These are phyloP conservation scores for Strix uralensis DNA, from an alignment of 2,113 vertebrate species.

Conservation along the genomic window DNA sequence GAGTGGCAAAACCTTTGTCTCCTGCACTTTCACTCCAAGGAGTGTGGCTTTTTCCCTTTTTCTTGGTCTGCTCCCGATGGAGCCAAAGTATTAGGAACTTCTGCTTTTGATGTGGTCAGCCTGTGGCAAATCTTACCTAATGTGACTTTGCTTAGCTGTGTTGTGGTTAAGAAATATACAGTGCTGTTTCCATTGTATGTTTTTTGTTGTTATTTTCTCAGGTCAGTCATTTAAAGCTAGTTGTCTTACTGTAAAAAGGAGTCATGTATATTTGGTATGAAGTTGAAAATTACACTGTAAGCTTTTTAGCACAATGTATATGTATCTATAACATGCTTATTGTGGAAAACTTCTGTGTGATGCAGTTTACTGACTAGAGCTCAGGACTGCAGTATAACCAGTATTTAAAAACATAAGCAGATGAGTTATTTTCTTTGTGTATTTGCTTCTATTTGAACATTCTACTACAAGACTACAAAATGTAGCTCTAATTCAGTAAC, in stretches of 20 bases:
- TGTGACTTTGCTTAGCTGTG: neutral
- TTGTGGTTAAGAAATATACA: neutral
- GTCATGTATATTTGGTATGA: accelerated
- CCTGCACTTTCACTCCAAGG: neutral
- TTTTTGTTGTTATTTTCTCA: neutral
- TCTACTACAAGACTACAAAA: neutral
- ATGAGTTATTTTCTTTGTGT: neutral
- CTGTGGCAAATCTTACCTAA: neutral
- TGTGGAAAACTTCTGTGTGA: neutral
- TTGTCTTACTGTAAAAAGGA: neutral
- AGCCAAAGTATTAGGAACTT: neutral
- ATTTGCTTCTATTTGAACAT: neutral
- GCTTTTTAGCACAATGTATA: neutral
- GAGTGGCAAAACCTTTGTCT: neutral
- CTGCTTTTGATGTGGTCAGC: neutral
- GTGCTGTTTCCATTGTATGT: neutral
- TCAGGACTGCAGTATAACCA: neutral
- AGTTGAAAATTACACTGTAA: neutral
- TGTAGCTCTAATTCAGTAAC: neutral
- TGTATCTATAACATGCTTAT: neutral
- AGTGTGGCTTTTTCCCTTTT: neutral
- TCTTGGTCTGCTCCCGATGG: neutral
- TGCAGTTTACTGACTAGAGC: neutral
- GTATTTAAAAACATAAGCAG: neutral
- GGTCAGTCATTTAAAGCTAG: neutral